Base-by-base conservation (phyloP, 2,888 invertebrate genomes). In the Phasia obesa region DNA sequence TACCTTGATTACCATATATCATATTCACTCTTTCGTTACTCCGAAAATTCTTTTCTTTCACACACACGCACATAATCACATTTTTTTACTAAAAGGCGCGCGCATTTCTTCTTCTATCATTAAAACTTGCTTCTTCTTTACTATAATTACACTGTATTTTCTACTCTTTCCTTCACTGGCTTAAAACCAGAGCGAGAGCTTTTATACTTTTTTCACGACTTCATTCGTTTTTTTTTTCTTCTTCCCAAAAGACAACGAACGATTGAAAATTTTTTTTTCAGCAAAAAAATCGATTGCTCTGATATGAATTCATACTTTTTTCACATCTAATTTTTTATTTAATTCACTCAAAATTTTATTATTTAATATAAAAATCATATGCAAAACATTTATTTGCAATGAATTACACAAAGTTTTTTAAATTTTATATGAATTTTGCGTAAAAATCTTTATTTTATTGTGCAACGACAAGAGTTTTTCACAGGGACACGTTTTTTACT, bases 401-500 rank as follows among this genome's bases (percentile, higher is more conserved):
- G 78, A 85, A 86, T 87, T 86, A 86, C 86, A 83, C 85, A 87
- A 86, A 86, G 88, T 88, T 87, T 83, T 84, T 85, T 86, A 86
- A 87, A 88, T 89, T 90, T 88, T 86, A 76, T 84, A 84, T 85
- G 86, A 87, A 88, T 90, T 88, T 86, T 88, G 86, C 86, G 86
- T 87, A 86, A 86, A 87, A 89, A 88, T 88, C 87, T 85, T 87
- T 86, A 84, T 85, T 79, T 87, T 89, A 88, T 89, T 90, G 87
- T 87, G 87, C 88, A 88, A 88, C 88, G 88, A 88, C 87, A 88
- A 87, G 87, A 87, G 88, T 89, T 91, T 90, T 90, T 91, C 90
- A 89, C 87, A 89, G 88, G 90, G 90, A 89, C 91, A 91, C 91
- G 91, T 90, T 91, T 87, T 90, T 90, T 89, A 90, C 90, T 91